phyloP scores from a whole-genome alignment of 2,113 vertebrate genomes.

The Tylochromis polylepis region DNA sequence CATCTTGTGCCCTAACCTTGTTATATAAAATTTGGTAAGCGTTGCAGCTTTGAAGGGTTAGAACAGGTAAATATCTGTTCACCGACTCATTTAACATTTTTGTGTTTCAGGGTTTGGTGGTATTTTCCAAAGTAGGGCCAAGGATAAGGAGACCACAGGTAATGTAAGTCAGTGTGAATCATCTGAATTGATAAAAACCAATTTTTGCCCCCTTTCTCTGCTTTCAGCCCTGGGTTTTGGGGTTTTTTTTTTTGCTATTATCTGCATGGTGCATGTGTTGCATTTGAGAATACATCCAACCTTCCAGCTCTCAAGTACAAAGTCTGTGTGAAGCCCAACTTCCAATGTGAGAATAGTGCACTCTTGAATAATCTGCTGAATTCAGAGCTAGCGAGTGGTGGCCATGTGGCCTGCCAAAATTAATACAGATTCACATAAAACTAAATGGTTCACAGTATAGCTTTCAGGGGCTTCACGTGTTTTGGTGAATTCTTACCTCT shows the following conservation, averaged over 20 bases:
- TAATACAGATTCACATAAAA: neutral
- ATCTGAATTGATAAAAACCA: neutral
- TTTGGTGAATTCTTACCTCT: constrained; percentile 73
- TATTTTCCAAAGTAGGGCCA: neutral
- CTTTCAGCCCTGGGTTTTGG: neutral
- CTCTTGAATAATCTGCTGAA: neutral
- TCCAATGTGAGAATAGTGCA: neutral
- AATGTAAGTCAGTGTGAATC: neutral
- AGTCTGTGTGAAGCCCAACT: neutral
- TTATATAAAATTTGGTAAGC: neutral
- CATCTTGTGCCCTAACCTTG: neutral
- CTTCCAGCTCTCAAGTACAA: neutral
- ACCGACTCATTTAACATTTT: neutral
- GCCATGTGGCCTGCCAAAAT: neutral
- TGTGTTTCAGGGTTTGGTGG: rapidly evolving
- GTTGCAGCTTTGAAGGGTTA: neutral
- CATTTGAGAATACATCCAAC: neutral
- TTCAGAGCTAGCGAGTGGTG: neutral
- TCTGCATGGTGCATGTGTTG: neutral
- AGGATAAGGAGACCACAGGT: neutral
- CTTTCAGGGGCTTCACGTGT: neutral
- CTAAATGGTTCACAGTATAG: neutral
- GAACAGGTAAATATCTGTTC: neutral
- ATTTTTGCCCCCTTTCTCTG: no score
- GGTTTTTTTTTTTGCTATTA: neutral